These are phyloP conservation scores for Planococcus citri DNA, from an alignment of 1,140 invertebrate species.

Conservation along the genomic window DNA sequence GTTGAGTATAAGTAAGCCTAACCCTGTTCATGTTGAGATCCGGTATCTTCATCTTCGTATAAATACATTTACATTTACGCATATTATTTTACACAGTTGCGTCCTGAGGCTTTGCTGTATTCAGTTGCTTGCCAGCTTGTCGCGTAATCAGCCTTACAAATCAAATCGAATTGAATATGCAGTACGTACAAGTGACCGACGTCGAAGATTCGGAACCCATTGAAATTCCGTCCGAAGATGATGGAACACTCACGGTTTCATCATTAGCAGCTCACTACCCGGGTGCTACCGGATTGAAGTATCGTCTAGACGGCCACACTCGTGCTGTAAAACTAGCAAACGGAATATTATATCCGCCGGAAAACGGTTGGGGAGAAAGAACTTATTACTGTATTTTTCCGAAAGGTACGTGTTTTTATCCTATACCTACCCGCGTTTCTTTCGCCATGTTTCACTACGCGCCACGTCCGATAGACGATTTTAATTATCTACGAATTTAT, in stretches of 20 bases:
- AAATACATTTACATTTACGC: no score
- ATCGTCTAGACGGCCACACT: conserved; percentile 70
- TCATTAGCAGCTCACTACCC: conserved; percentile 86
- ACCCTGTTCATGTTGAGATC: no score
- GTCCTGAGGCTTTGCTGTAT: no score
- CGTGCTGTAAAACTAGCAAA: conserved; percentile 78
- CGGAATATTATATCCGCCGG: conserved; percentile 73
- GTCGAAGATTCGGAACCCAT: conserved; percentile 65
- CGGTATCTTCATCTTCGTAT: no score
- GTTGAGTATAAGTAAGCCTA: no score
- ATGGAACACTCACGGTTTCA: conserved; percentile 71
- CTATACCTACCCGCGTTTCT: background rate
- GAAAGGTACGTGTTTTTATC: conserved; percentile 71
- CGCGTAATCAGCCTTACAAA: no score
- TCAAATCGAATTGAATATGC: no score
- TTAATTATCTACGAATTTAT: background rate
- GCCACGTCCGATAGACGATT: background rate
- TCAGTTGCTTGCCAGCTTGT: no score
- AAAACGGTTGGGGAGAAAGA: conserved; percentile 78
- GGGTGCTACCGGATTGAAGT: conserved; percentile 85
- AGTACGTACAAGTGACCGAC: conserved; percentile 65
- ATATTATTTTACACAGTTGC: no score
- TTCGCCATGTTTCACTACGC: background rate
- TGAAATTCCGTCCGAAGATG: conserved; percentile 81
- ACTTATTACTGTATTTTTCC: conserved; percentile 90